These are phyloP conservation scores for Nyctibius grandis DNA, from an alignment of 2,797 vertebrate genomes.

Conservation along the genomic window DNA sequence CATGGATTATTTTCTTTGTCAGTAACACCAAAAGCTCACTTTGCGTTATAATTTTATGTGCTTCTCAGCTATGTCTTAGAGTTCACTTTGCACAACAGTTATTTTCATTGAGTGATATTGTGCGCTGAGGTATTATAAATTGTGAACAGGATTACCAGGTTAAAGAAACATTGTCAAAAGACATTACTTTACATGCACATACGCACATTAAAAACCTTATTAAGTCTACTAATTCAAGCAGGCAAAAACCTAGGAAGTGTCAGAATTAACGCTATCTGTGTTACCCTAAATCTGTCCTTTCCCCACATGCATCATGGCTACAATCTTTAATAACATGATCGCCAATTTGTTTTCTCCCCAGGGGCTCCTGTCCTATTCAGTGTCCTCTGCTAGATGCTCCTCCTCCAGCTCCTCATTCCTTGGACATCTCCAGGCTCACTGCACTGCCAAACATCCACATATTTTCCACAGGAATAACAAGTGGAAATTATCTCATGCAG, in stretches of 20 bases:
- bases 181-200: neutral
- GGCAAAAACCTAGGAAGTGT: neutral
- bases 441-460: neutral
- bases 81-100: neutral
- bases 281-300: conserved; percentile 2
- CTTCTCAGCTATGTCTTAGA: neutral
- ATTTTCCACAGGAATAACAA: conserved; percentile 32
- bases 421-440: neutral
- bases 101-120: neutral
- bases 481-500: neutral
- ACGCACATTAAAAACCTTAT: neutral
- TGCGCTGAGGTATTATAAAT: neutral
- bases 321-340: neutral
- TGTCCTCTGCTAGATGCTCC: neutral
- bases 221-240: neutral
- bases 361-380: neutral
- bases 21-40: neutral
- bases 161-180: neutral
- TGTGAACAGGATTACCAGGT: neutral
- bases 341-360: neutral
- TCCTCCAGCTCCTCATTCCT: neutral
- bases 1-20: neutral
- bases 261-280: neutral
- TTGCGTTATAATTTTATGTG: neutral
- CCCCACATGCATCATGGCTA: neutral